A percentile compares a stretch with the other conserved stretches of the same genome.
Evolutionary conservation across 1,140 invertebrate genomes (phyloP).

Genomic region (Aricia agestis): DNA sequence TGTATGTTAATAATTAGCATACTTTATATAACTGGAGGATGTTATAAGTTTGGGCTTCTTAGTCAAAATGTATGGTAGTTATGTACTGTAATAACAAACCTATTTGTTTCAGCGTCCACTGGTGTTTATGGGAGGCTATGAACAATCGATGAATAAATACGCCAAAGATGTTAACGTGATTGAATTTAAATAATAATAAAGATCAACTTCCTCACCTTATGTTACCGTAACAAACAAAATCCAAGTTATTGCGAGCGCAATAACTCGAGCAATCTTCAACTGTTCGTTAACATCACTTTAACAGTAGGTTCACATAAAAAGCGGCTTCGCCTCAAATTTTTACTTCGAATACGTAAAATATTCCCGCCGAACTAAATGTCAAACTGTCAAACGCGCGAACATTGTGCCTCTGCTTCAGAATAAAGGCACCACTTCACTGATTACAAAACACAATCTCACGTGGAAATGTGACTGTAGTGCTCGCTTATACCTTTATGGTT

Average conservation of each 20-base stretch:
- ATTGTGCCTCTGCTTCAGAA: constrained; percentile 62
- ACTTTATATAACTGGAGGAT: not conserved
- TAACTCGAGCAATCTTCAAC: constrained; percentile 64
- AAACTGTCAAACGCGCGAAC: constrained; percentile 69
- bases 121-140: constrained; percentile 44
- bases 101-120: constrained; percentile 52
- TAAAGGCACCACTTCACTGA: constrained; percentile 72
- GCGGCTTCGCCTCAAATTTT: constrained; percentile 38
- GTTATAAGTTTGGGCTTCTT: not conserved
- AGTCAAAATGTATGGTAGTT: too few species aligned
- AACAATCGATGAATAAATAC: constrained; percentile 20
- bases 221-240: constrained; percentile 54
- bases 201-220: constrained; percentile 41
- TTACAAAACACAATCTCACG: constrained; percentile 74
- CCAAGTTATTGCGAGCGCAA: constrained; percentile 68
- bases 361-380: constrained; percentile 73
- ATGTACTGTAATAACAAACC: not conserved
- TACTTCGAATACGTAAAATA: constrained; percentile 41
- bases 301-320: constrained; percentile 33
- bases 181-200: not conserved
- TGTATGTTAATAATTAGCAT: not conserved
- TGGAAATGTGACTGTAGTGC: constrained; percentile 61
- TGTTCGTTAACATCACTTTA: constrained; percentile 58
- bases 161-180: constrained; percentile 13
- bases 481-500: constrained; percentile 63